These are phyloP conservation scores for Cryptomyrus ogoouensis DNA, from an alignment of 2,113 vertebrate species.

Conservation along the genomic window DNA sequence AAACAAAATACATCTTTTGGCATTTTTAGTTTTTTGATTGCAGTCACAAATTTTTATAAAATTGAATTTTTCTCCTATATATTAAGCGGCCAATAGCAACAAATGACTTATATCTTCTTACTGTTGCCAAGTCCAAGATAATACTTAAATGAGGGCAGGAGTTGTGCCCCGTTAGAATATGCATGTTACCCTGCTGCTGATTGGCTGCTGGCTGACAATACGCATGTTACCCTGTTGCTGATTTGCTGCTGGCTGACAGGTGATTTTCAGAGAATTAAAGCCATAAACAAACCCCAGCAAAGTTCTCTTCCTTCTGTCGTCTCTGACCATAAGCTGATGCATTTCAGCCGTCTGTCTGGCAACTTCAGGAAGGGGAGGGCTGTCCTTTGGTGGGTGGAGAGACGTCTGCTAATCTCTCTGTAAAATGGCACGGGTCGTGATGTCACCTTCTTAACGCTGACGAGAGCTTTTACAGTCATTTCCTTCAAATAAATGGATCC, in stretches of 20 bases:
- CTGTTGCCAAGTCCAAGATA: not conserved
- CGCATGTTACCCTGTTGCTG: not conserved
- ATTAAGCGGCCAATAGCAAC: not conserved
- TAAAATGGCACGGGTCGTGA: not conserved
- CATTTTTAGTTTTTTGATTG: no score
- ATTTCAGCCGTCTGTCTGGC: not conserved
- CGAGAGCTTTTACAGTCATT: not conserved
- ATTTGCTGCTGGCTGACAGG: not conserved
- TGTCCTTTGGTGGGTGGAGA: not conserved
- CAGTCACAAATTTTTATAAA: not conserved
- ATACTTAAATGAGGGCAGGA: not conserved
- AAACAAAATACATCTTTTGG: no score
- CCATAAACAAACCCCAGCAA: not conserved
- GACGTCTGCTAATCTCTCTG: conserved; percentile 9
- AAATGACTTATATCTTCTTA: not conserved
- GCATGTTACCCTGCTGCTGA: not conserved
- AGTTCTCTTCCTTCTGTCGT: not conserved
- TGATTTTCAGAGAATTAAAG: not conserved
- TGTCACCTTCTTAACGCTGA: not conserved
- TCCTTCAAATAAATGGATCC: not conserved
- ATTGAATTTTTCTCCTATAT: not conserved
- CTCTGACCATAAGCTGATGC: conserved; percentile 5
- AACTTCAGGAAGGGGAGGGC: not conserved
- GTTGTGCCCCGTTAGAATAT: not conserved
- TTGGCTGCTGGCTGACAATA: not conserved